Base-by-base conservation (phyloP, 2,113 vertebrate genomes). In the Oreotrochilus melanogaster region DNA sequence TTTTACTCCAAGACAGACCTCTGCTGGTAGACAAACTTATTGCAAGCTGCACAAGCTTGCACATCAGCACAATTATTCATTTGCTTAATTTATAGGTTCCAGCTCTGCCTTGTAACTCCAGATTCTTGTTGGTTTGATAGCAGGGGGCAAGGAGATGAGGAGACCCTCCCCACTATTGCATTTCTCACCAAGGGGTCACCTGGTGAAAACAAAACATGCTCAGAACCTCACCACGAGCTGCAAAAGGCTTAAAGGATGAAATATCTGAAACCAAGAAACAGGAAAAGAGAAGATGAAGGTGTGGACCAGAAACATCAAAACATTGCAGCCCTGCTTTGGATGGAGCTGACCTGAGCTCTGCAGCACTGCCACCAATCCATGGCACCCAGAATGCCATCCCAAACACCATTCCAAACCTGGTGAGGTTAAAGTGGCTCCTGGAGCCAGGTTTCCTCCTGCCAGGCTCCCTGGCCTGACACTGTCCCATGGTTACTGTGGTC, bases 1-100 rank as follows among this genome's bases (percentile, higher is more conserved):
- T 37, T 37, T n/a, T 33, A 21, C 35, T n/a, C 9, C 93, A 66
- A 92, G 92, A 71, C 28, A 42, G 96, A 97, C 96, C 94, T 93
- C 96, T 96, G 67, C 89, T 64, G 96, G 18, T 57, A 31, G 27
- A 61, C 33, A 33, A 28, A 51, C 9, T 27, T 57, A 95, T 6
- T 83, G 76, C 95, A 96, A 27, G 42, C 18, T 72, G 42, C 6
- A 13, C 9, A 47, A 45, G 2, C 8, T 67, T 35, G 16, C 8
- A 27, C 6, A 7, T 18, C n/a, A 43, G 5, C 7, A 13, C 4
- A 2, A 27, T 15, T 42, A 56, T 4, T 37, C 25, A 4, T 14
- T 4, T 35, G 18, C 22, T 31, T 22, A 66, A 33, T 10, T 39
- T 66, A 50, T 0, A 24, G 11, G 5, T 39, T 48, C 31, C 1